Percentiles rank a stretch among this genome's conserved stretches.
Conservation (phyloP, 2,113 vertebrate species). For the Toxotes jaculatrix region DNA sequence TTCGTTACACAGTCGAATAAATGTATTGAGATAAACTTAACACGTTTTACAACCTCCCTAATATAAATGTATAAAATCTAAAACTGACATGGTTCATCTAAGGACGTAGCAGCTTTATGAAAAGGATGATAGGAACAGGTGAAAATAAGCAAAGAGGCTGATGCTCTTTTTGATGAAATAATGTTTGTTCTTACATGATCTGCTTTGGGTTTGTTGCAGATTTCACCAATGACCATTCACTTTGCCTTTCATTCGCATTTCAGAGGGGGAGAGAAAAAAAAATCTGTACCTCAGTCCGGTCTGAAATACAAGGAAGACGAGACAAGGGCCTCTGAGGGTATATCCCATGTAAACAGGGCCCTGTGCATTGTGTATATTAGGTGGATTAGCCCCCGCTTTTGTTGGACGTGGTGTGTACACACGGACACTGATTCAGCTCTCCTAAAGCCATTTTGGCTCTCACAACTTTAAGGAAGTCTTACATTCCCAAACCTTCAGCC, state of each 20-base stretch:
- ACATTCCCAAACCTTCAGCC: conserved; percentile 58
- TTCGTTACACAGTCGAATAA: not conserved
- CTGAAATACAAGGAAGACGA: conserved; percentile 49
- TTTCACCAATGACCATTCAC: not conserved
- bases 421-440: conserved; percentile 77
- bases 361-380: conserved; percentile 82
- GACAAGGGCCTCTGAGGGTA: conserved; percentile 73
- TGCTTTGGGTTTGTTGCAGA: conserved; percentile 13
- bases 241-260: not conserved
- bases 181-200: not conserved
- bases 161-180: not conserved
- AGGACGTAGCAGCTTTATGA: no score
- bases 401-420: conserved; percentile 78
- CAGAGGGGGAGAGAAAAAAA: not conserved
- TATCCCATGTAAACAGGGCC: conserved; percentile 83
- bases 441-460: conserved; percentile 75
- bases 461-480: conserved; percentile 76
- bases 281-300: conserved; percentile 48
- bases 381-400: conserved; percentile 84
- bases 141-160: not conserved
- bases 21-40: not conserved
- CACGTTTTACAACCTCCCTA: not conserved
- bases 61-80: not conserved
- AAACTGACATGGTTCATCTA: no score
- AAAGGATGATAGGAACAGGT: not conserved